Evolutionary conservation across 1,140 invertebrate genomes (phyloP).

Genomic region (Eciton burchellii): DNA sequence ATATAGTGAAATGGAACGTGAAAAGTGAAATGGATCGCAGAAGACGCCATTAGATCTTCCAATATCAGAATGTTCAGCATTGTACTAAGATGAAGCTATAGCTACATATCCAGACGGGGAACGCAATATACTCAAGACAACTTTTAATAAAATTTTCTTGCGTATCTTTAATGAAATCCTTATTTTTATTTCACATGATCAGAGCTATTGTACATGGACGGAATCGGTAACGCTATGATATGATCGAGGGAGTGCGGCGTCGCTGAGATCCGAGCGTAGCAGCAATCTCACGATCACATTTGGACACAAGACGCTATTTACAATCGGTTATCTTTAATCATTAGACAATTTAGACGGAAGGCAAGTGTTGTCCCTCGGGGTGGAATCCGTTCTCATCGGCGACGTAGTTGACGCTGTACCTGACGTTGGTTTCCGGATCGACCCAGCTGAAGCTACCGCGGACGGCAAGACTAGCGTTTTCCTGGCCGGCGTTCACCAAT

Average conservation of each 20-base stretch:
- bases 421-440: conserved; percentile 75
- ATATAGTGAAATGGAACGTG: too few relatives aligned
- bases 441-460: conserved; percentile 62
- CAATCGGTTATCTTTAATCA: not conserved
- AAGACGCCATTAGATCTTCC: not conserved
- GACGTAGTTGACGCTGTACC: conserved; percentile 83
- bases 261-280: not conserved
- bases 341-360: conserved; percentile 24
- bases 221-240: not conserved
- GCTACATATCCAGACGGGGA: too few relatives aligned
- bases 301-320: not conserved
- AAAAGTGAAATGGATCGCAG: not conserved
- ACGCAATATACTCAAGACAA: too few relatives aligned
- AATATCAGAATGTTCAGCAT: too few relatives aligned
- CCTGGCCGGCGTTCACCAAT: conserved; percentile 66
- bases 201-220: not conserved
- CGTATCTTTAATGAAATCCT: conserved; percentile 17
- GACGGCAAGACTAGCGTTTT: conserved; percentile 65
- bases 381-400: conserved; percentile 84
- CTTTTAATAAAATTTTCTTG: not conserved
- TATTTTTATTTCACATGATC: conserved; percentile 48
- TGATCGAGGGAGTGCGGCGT: not conserved
- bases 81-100: not conserved
- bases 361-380: conserved; percentile 70
- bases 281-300: not conserved